A percentile compares a stretch with the other conserved stretches of the same genome.
Evolutionary conservation across 2,797 vertebrate genomes (phyloP).

Genomic region (Scolopax bukidnonensis): DNA sequence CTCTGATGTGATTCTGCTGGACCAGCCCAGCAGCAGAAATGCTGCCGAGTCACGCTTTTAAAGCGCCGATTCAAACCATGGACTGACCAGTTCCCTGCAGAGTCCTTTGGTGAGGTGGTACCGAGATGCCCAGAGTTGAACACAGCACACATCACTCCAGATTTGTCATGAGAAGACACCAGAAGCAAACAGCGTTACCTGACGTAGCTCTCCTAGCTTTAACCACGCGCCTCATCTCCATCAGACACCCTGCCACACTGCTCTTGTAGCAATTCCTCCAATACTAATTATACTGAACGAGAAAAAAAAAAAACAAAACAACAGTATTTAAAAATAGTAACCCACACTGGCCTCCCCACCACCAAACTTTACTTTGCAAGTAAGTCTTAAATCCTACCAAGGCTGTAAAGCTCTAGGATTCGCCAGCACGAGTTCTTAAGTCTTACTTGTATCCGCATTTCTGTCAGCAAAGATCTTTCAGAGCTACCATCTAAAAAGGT

Average conservation of each 20-base stretch:
- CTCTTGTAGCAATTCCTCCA: neutral
- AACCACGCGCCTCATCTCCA: rapidly evolving
- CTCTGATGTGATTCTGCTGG: neutral
- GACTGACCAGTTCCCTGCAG: neutral
- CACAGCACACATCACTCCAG: neutral
- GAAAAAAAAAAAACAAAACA: neutral
- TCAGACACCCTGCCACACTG: rapidly evolving
- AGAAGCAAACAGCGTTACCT: neutral
- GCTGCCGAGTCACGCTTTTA: rapidly evolving
- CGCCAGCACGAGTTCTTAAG: neutral
- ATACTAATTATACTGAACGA: neutral
- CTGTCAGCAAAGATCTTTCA: neutral
- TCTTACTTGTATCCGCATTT: rapidly evolving
- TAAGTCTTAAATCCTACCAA: neutral
- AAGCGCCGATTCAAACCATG: neutral
- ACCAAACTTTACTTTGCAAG: neutral
- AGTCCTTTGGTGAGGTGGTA: rapidly evolving
- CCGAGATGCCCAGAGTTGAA: neutral
- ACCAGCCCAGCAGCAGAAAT: neutral
- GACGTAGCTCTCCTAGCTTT: neutral
- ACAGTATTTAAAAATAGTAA: neutral
- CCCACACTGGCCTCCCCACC: neutral
- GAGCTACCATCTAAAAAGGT: neutral
- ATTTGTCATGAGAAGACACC: neutral
- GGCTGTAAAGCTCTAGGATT: neutral